These are phyloP conservation scores for Crenichthys baileyi DNA, from an alignment of 2,797 vertebrate genomes.

Conservation along the genomic window DNA sequence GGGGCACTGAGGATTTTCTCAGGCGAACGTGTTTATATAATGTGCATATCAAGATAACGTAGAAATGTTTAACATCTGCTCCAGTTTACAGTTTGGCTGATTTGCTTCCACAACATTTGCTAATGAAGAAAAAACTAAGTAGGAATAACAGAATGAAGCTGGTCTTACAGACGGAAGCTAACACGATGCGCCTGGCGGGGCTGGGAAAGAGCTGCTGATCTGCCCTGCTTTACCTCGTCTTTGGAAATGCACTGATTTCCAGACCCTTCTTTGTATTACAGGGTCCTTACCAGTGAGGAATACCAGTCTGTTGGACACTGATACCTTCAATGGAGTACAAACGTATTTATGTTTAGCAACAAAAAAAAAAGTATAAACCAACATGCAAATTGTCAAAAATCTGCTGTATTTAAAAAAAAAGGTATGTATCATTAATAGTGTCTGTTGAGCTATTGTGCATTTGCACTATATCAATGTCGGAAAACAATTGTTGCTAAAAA, in stretches of 20 bases:
- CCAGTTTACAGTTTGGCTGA: conserved; percentile 51
- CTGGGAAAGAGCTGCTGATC: conserved; percentile 58
- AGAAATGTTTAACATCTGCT: conserved; percentile 62
- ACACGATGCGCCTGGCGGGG: conserved; percentile 43
- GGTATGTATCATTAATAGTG: conserved; percentile 74
- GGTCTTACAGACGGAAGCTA: conserved; percentile 33
- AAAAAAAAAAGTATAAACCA: conserved; percentile 54
- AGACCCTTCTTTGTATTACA: conserved; percentile 50
- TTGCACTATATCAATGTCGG: conserved; percentile 80
- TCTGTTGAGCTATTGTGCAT: conserved; percentile 78
- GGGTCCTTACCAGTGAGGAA: conserved; percentile 47
- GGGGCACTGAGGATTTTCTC: conserved; percentile 77
- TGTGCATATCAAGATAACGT: conserved; percentile 73
- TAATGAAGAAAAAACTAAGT: conserved; percentile 30
- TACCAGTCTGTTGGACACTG: conserved; percentile 52
- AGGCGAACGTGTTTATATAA: conserved; percentile 72
- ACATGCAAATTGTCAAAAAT: conserved; percentile 72
- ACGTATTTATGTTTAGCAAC: conserved; percentile 65
- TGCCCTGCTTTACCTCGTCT: conserved; percentile 56
- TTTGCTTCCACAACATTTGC: conserved; percentile 28
- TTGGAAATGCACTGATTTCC: conserved; percentile 50
- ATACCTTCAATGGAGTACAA: conserved; percentile 52
- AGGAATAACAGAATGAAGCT: conserved; percentile 41
- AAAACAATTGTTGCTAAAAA: conserved; percentile 64
- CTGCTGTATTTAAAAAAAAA: conserved; percentile 76